Conservation (phyloP, 1,140 invertebrate genomes). For the Drosophila setifemur region DNA sequence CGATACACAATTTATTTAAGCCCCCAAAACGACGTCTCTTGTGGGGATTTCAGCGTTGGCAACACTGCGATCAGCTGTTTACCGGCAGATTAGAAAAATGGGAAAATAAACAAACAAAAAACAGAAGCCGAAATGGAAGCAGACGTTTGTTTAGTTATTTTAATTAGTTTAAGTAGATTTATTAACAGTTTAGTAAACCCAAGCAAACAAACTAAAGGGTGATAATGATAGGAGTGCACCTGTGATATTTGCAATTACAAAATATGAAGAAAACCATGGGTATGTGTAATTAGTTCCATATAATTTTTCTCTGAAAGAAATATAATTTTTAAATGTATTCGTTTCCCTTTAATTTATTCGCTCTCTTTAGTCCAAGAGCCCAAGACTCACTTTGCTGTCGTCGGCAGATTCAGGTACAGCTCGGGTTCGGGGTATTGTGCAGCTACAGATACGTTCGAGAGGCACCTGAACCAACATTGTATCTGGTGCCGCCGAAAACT, state of each 20-base stretch:
- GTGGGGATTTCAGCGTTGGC: no score
- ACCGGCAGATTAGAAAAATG: constrained; percentile 1
- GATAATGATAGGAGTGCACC: constrained; percentile 28
- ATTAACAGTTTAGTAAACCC: constrained; percentile 11
- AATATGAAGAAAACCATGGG: not conserved
- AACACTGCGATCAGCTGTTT: constrained; percentile 18
- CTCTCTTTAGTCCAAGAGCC: not conserved
- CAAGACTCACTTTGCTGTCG: not conserved
- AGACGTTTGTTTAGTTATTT: constrained; percentile 15
- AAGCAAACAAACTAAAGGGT: not conserved
- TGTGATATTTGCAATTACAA: not conserved
- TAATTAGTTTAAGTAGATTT: constrained; percentile 11
- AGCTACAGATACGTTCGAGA: not conserved
- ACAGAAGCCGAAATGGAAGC: constrained; percentile 18
- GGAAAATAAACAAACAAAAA: not conserved
- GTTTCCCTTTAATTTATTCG: not conserved
- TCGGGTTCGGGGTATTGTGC: no score
- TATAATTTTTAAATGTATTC: constrained; percentile 2
- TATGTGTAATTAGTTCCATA: not conserved
- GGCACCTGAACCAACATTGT: constrained; percentile 41
- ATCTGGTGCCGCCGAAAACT: no score
- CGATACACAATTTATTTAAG: no score
- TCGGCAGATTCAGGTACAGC: no score
- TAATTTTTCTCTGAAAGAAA: not conserved
- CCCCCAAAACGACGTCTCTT: not conserved